Base-by-base conservation (phyloP, 2,797 vertebrate species). In the Danio choprae region DNA sequence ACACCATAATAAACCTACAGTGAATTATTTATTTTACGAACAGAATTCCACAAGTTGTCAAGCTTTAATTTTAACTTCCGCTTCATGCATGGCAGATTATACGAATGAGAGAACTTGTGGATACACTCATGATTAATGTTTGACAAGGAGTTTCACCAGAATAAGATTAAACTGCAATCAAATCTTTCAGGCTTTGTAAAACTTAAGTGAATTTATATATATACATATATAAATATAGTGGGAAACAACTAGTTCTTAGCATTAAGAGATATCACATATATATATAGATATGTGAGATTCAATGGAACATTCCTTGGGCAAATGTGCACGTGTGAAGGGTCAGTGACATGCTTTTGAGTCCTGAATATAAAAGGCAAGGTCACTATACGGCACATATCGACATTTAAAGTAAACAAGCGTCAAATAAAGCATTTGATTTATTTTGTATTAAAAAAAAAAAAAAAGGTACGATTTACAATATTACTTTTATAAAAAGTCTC, bases 401-500 rank as follows among this genome's bases (percentile, higher is more conserved):
- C 7, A 44, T 36, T 36, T 50, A 72, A 64, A 87, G 81, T 81
- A 91, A 83, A 88, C 87, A 87, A 88, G 75, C 91, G 16, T 95
- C 95, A 94, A 92, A 91, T 96, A 95, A 96, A 91, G 95, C 96
- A 96, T 96, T 95, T 92, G 92, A 97, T 98, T 99, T 99, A 98
- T 98, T 98, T 91, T 81, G 77, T 84, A 86, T 87, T 95, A 95
- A 93, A 96, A 20, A 46, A 96, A 95, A 96, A n/a, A n/a, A 97
- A 96, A 94, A 98, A 93, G 89, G 94, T 97, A 96, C 95, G 95
- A 95, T 96, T 98, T 98, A 98, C 97, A 99, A 97, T 94, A 89
- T 95, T 98, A 99, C 97, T 99, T 99, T 99, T 99, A 99, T 99
- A 97, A 99, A 99, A 99, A 99, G 97, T 99, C 96, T 97, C 93